Evolutionary conservation across 2,888 invertebrate species (phyloP).

Genomic region (Myathropa florea): DNA sequence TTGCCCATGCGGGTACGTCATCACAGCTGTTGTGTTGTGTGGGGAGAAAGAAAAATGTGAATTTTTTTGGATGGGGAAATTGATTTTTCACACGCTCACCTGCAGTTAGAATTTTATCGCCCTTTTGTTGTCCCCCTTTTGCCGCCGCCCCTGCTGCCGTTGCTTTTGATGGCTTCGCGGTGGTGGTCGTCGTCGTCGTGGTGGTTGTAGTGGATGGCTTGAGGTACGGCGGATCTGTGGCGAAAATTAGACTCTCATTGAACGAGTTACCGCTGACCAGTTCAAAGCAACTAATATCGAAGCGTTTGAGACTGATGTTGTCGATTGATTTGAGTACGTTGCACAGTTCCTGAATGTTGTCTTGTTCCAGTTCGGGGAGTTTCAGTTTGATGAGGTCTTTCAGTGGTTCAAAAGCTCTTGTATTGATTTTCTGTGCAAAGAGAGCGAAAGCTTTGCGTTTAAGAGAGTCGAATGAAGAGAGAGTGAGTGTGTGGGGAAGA

Average conservation of each 20-base stretch:
- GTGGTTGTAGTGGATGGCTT: conserved; percentile 17
- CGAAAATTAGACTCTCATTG: conserved; percentile 78
- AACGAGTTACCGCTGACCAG: conserved; percentile 78
- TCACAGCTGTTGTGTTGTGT: conserved; percentile 33
- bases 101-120: background rate
- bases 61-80: conserved; percentile 20
- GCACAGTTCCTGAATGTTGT: conserved; percentile 77
- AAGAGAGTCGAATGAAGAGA: conserved; percentile 68
- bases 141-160: background rate
- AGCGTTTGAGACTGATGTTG: conserved; percentile 78
- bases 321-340: conserved; percentile 78
- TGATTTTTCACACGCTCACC: conserved; percentile 33
- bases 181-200: background rate
- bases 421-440: conserved; percentile 79
- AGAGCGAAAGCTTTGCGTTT: conserved; percentile 25
- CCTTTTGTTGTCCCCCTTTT: background rate
- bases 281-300: conserved; percentile 79
- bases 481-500: conserved; percentile 16
- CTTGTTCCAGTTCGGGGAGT: conserved; percentile 77
- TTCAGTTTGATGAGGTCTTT: conserved; percentile 78
- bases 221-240: conserved; percentile 75
- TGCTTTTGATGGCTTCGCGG: background rate
- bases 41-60: background rate
- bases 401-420: conserved; percentile 78
- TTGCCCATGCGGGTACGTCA: conserved; percentile 49